A percentile compares a stretch with the other conserved stretches of the same genome.
phyloP scores from a whole-genome alignment of 2,888 invertebrate genomes.

The Sarcophaga variegata region DNA sequence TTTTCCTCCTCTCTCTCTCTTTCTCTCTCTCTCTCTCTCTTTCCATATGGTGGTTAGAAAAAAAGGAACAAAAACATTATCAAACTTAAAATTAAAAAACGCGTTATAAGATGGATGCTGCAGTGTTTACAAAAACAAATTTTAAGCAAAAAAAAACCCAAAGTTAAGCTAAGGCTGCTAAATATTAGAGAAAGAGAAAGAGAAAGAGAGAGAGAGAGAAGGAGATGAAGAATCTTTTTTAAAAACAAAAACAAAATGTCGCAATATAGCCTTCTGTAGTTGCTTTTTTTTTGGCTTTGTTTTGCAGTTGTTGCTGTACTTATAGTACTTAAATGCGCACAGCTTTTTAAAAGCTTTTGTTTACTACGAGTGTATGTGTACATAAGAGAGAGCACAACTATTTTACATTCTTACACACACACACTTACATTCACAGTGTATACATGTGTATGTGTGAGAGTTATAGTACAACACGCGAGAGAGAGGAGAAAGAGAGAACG shows the following conservation, averaged over 20 bases:
- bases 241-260: constrained; percentile 27
- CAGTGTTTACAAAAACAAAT: constrained; percentile 21
- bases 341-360: neutral
- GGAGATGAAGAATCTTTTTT: too few species aligned
- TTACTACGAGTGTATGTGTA: neutral
- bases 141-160: too few species aligned
- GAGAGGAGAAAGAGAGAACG: neutral
- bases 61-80: neutral
- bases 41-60: neutral
- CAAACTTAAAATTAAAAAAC: neutral
- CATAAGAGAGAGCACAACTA: neutral
- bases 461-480: neutral
- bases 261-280: constrained; percentile 10
- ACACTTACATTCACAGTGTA: too few species aligned
- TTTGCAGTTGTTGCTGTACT: neutral
- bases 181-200: neutral
- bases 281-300: neutral
- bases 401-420: neutral
- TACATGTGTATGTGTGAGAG: neutral
- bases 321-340: neutral
- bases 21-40: too few species aligned
- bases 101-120: constrained; percentile 63
- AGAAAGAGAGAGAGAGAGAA: too few species aligned
- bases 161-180: neutral
- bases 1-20: too few species aligned